These are phyloP conservation scores for Platycheirus rosarum DNA, from an alignment of 2,888 invertebrate species.

Conservation along the genomic window DNA sequence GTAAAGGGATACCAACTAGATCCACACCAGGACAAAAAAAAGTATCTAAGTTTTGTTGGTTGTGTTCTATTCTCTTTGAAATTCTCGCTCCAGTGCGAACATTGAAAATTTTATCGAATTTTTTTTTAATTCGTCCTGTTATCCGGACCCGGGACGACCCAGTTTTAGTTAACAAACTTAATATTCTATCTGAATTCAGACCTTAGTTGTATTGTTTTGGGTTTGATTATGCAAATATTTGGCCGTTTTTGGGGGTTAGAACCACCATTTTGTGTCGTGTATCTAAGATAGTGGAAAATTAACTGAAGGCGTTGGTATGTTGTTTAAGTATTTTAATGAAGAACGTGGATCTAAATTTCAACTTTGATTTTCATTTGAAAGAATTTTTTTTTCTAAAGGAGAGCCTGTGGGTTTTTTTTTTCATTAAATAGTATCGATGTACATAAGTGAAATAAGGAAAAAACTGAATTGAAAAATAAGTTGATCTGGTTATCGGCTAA, in stretches of 20 bases:
- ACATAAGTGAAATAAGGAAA: no score
- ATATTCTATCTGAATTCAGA: slow-evolving; percentile 22
- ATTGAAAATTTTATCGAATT: slow-evolving; percentile 23
- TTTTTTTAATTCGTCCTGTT: background rate
- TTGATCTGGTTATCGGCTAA: no score
- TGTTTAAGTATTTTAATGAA: no score
- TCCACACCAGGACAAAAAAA: background rate
- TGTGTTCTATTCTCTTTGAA: slow-evolving; percentile 7
- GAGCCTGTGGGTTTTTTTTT: no score
- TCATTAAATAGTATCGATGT: no score
- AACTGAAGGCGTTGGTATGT: no score
- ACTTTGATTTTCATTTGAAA: no score
- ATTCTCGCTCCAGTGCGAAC: slow-evolving; percentile 1
- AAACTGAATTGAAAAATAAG: no score
- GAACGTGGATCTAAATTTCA: no score
- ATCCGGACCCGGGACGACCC: background rate
- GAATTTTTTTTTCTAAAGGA: no score
- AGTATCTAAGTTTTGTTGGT: slow-evolving; percentile 6
- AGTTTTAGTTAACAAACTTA: slow-evolving; percentile 16
- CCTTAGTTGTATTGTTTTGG: background rate
- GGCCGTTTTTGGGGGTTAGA: background rate
- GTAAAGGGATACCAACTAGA: background rate
- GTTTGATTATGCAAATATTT: slow-evolving; percentile 25
- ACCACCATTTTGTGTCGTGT: no score
- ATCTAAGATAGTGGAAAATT: no score